Base-by-base conservation (phyloP, 2,797 vertebrate genomes). In the Lerista edwardsae region DNA sequence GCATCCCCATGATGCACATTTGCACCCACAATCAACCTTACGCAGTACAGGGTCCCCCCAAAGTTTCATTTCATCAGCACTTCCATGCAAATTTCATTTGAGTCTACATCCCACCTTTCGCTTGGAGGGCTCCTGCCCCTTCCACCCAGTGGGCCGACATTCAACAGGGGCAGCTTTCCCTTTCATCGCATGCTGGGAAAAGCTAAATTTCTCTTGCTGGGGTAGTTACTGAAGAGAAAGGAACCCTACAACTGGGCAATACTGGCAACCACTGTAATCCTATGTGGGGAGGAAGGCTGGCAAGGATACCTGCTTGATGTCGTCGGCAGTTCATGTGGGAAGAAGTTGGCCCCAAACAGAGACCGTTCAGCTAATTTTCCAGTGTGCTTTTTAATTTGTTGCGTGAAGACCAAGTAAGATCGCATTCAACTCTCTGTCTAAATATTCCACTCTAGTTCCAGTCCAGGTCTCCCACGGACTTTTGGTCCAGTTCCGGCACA, bases 401-500 rank as follows among this genome's bases (percentile, higher is more conserved):
- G 29, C 62, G 23, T 21, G 17, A n/a, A n/a, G 7, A n/a, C 36
- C 4, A 17, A 65, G 17, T 23, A 17, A 8, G 19, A 69, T 17
- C 31, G 36, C 11, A 44, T 68, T 51, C n/a, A 17, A 4, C 27
- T 55, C 31, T 55, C 29, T 62, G 4, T 6, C 55, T n/a, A 25
- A 6, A 1, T 3, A 0, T 21, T 87, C 73, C 55, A 11, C 21
- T n/a, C 19, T 59, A 57, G 14, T 27, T 74, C 11, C 29, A 6
- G 11, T 11, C n/a, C 25, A 1, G 3, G 57, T 36, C 3, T 23
- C 1, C 0, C 3, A 21, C 11, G 1, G 8, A 0, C 55, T 82
- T 65, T 44, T 15, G 55, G 39, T 29, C 6, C 41, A n/a, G 41
- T 61, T 6, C 23, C 0, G 0, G 11, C 0, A 36, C 34, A 11